A percentile compares a stretch with the other conserved stretches of the same genome.
Conservation (phyloP, 2,113 vertebrate species). For the Apodemus speciosus region DNA sequence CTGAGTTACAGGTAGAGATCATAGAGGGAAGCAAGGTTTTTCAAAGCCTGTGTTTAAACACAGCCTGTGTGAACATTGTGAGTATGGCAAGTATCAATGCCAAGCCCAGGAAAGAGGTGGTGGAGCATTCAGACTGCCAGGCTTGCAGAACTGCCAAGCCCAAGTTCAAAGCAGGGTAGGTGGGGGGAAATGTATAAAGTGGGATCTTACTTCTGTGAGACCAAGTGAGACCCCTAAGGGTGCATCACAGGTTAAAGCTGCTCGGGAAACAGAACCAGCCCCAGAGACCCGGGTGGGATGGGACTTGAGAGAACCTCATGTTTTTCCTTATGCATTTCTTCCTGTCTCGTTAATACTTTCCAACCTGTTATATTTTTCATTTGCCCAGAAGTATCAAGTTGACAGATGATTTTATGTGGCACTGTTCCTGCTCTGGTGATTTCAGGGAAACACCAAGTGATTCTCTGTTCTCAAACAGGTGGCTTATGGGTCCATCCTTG, state of each 20-base stretch:
- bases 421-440: background rate
- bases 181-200: background rate
- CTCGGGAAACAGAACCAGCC: accelerated
- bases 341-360: background rate
- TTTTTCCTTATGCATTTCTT: background rate
- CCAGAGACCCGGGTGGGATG: too few relatives aligned
- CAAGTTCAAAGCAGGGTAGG: background rate
- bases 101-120: background rate
- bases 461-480: background rate
- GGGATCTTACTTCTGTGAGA: background rate
- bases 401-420: background rate
- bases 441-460: background rate
- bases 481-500: background rate
- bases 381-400: background rate
- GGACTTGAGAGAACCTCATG: accelerated
- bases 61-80: background rate
- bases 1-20: background rate
- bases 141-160: background rate
- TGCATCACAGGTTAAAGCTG: accelerated
- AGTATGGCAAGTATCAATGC: background rate
- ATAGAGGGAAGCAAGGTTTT: background rate
- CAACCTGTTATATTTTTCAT: background rate
- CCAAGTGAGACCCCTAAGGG: background rate
- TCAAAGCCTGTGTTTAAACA: background rate
- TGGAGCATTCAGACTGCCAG: background rate